Conservation (phyloP, 1,140 invertebrate genomes). For the Triops cancriformis region DNA sequence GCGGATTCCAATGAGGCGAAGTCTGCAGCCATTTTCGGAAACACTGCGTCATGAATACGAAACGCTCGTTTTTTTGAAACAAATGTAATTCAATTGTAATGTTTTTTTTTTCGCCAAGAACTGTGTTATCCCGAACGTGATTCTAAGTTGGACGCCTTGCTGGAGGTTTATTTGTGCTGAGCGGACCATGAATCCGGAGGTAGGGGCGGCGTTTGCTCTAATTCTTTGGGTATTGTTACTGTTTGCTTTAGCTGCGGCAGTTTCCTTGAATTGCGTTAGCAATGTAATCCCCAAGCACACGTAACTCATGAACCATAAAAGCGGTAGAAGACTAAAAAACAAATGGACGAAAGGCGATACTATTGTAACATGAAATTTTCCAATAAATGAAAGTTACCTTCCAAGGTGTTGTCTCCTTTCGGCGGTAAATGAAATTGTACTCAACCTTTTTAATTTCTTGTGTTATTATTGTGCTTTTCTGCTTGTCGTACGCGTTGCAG, state of each 20-base stretch:
- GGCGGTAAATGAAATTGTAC: too few relatives aligned
- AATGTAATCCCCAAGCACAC: neutral
- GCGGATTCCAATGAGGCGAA: constrained; percentile 21
- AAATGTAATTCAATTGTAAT: neutral
- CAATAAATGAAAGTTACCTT: neutral
- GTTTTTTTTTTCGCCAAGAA: constrained; percentile 43
- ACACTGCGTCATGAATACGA: constrained; percentile 23
- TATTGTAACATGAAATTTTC: neutral
- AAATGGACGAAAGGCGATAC: too few relatives aligned
- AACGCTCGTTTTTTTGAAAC: constrained; percentile 24
- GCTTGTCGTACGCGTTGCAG: too few relatives aligned
- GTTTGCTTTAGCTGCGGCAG: neutral
- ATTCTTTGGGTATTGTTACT: neutral
- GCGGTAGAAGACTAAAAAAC: too few relatives aligned
- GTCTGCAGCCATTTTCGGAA: constrained; percentile 21
- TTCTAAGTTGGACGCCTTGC: constrained; percentile 47
- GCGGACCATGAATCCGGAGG: constrained; percentile 35
- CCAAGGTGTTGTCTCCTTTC: neutral
- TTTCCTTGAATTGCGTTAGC: neutral
- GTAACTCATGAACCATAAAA: neutral
- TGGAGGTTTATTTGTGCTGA: constrained; percentile 38
- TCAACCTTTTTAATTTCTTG: too few relatives aligned
- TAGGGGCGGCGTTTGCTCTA: neutral
- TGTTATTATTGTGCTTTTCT: too few relatives aligned
- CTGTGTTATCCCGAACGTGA: constrained; percentile 53